Evolutionary conservation across 2,888 invertebrate species (phyloP).

Genomic region (Frankliniella fusca): DNA sequence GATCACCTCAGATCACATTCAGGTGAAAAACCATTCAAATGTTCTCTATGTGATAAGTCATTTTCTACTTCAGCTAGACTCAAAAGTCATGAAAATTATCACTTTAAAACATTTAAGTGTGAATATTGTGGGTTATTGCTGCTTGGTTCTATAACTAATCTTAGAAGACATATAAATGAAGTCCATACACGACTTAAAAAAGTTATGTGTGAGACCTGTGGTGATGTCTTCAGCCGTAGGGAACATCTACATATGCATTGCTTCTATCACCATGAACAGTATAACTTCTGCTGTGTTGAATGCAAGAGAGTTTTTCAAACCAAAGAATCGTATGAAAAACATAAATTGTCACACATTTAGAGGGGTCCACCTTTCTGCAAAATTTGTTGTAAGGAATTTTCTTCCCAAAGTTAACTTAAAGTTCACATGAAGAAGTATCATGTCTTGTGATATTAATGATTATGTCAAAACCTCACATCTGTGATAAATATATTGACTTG

Average conservation of each 20-base stretch:
- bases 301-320: no score
- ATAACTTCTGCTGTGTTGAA: no score
- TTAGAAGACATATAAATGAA: not conserved
- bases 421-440: no score
- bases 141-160: not conserved
- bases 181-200: not conserved
- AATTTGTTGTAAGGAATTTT: no score
- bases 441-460: no score
- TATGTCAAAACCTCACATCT: not conserved
- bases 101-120: not conserved
- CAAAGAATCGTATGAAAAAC: no score
- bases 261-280: no score
- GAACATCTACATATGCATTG: not conserved
- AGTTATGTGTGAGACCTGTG: not conserved
- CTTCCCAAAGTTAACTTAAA: no score
- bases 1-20: not conserved
- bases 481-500: not conserved
- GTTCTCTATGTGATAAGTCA: not conserved
- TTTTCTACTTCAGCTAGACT: not conserved
- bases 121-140: not conserved
- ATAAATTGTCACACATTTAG: no score
- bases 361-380: no score
- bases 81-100: not conserved
- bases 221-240: not conserved
- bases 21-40: not conserved